Evolutionary conservation across 2,113 vertebrate genomes (phyloP).

Genomic region (Pangasianodon gigas): DNA sequence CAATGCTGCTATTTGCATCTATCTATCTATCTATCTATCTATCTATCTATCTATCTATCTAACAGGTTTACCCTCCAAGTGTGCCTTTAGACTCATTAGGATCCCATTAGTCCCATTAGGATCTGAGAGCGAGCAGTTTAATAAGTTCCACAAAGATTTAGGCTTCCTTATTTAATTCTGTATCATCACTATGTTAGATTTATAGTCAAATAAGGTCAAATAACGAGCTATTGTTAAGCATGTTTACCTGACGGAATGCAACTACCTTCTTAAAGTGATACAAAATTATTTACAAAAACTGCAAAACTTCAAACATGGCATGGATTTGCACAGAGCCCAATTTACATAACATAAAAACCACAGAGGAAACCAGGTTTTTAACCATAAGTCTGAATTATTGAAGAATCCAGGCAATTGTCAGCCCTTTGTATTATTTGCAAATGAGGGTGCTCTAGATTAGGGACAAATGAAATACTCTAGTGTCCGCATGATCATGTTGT

Average conservation of each 20-base stretch:
- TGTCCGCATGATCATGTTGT: conserved; percentile 14
- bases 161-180: background rate
- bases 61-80: background rate
- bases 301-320: background rate
- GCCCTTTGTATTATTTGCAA: background rate
- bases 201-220: background rate
- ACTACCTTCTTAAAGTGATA: background rate
- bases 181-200: background rate
- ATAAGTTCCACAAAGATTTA: conserved; percentile 4
- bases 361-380: background rate
- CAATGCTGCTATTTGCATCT: too few species aligned
- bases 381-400: background rate
- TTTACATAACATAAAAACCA: background rate
- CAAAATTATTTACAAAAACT: background rate
- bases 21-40: background rate
- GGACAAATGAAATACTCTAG: background rate
- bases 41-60: background rate
- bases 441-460: background rate
- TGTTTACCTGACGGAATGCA: background rate
- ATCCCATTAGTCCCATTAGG: background rate
- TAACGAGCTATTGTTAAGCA: background rate
- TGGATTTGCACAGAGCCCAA: background rate
- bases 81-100: background rate
- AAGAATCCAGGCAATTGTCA: background rate
- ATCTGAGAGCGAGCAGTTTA: background rate